Evolutionary conservation across 2,888 invertebrate species (phyloP).

Genomic region (Epinotia brunnichana): DNA sequence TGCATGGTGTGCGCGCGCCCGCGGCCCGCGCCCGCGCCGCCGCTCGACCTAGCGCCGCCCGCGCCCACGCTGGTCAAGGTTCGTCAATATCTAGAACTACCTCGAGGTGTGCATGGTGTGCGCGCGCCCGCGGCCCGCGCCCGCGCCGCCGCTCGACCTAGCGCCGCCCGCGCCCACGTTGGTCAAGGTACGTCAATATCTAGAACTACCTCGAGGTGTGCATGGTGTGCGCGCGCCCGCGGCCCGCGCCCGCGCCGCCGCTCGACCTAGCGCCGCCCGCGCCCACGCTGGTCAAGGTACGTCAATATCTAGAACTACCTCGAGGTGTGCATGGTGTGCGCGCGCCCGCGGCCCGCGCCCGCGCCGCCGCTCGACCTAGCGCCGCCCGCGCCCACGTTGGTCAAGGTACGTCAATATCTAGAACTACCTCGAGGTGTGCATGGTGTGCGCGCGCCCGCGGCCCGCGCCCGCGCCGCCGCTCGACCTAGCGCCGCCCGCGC

Average conservation of each 20-base stretch:
- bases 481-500: constrained; percentile 54
- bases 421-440: constrained; percentile 86
- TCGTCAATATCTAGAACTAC: too few species aligned
- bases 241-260: constrained; percentile 74
- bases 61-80: too few species aligned
- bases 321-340: constrained; percentile 96
- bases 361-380: constrained; percentile 53
- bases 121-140: constrained; percentile 85
- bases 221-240: constrained; percentile 92
- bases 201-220: constrained; percentile 86
- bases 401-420: too few species aligned
- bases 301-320: too few species aligned
- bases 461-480: constrained; percentile 73
- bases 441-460: constrained; percentile 91
- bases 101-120: constrained; percentile 94
- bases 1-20: too few species aligned
- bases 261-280: constrained; percentile 56
- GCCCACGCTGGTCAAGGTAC: too few species aligned
- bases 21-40: too few species aligned
- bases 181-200: too few species aligned
- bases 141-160: constrained; percentile 56
- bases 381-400: too few species aligned
- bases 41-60: too few species aligned
- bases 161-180: constrained; percentile 54
- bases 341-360: constrained; percentile 83